These are phyloP conservation scores for Lethenteron camtschaticum DNA, from an alignment of 2,113 vertebrate species.

Conservation along the genomic window DNA sequence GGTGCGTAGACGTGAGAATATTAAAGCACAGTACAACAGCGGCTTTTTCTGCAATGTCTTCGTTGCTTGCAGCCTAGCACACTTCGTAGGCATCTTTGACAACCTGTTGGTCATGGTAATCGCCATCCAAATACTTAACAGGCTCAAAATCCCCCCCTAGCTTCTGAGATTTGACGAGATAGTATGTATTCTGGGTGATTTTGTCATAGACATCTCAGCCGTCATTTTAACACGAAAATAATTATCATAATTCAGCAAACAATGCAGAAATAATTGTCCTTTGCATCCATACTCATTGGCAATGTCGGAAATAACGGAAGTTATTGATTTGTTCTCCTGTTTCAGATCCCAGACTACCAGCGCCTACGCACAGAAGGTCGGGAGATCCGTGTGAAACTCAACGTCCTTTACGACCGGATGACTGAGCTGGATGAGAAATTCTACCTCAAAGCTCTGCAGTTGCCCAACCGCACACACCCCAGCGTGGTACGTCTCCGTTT, in stretches of 20 bases:
- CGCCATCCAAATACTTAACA: no score
- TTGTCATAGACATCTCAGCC: neutral
- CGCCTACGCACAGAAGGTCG: constrained; percentile 26
- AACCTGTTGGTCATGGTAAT: no score
- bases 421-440: constrained; percentile 31
- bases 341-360: constrained; percentile 30
- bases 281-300: neutral
- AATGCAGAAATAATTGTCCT: neutral
- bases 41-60: no score
- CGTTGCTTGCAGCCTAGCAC: no score
- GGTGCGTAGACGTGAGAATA: no score
- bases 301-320: neutral
- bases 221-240: neutral
- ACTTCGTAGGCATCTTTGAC: no score
- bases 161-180: neutral
- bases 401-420: constrained; percentile 22
- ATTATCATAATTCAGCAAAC: neutral
- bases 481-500: constrained; percentile 25
- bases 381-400: constrained; percentile 30
- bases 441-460: constrained; percentile 32
- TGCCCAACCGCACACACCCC: constrained; percentile 60
- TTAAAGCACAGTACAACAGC: no score
- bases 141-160: no score
- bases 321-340: neutral
- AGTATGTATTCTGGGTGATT: neutral